A percentile compares a stretch with the other conserved stretches of the same genome.
Conservation (phyloP, 2,113 vertebrate species). For the Burhinus oedicnemus region DNA sequence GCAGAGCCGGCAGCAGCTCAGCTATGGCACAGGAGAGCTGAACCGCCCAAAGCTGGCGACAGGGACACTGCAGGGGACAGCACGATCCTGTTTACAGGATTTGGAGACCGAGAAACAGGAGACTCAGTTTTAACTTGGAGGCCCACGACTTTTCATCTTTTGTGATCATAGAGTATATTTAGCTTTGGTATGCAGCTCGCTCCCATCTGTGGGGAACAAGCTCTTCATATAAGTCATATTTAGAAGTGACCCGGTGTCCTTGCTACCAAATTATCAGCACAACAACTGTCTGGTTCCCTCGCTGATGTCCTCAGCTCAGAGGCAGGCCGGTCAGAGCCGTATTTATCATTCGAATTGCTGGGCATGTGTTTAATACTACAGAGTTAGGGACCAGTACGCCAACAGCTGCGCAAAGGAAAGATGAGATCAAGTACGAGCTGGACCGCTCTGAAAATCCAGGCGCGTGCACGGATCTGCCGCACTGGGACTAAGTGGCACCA, state of each 20-base stretch:
- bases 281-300: constrained; percentile 47
- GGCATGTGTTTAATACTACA: not conserved
- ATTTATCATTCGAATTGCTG: constrained; percentile 1
- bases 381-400: not conserved
- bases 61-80: not conserved
- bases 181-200: constrained; percentile 53
- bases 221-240: constrained; percentile 53
- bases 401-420: constrained; percentile 40
- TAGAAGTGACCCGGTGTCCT: constrained; percentile 60
- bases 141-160: constrained; percentile 47
- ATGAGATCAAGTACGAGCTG: not conserved
- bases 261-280: constrained; percentile 66
- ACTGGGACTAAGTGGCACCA: not conserved
- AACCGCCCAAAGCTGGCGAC: not conserved
- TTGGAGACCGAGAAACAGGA: constrained; percentile 8
- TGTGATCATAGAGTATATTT: constrained; percentile 60
- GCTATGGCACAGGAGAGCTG: not conserved
- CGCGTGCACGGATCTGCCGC: not conserved
- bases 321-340: constrained; percentile 3
- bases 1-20: not conserved
- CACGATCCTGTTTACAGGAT: not conserved
- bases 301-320: not conserved
- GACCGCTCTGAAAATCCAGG: constrained; percentile 6
- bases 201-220: constrained; percentile 40
- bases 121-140: not conserved